phyloP scores from a whole-genome alignment of 2,797 vertebrate genomes.

The Lepilemur septentrionalis region DNA sequence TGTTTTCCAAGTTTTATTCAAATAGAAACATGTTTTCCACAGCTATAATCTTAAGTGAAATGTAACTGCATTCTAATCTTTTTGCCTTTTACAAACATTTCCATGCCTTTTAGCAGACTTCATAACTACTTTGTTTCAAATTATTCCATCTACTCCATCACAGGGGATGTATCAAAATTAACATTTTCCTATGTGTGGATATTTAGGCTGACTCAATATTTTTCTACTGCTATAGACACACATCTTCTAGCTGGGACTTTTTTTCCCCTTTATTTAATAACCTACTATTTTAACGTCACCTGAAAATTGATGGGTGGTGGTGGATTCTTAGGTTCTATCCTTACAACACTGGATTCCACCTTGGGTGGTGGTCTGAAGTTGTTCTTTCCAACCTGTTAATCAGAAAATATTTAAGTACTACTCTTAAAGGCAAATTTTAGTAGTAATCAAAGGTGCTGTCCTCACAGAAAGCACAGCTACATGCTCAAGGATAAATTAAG shows the following conservation, averaged over 20 bases:
- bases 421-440: conserved; percentile 30
- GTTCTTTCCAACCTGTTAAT: conserved; percentile 94
- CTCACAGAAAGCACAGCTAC: neutral
- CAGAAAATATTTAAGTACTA: conserved; percentile 54
- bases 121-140: neutral
- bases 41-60: neutral
- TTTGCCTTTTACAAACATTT: neutral
- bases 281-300: conserved; percentile 84
- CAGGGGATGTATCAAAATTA: neutral
- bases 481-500: neutral
- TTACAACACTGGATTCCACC: conserved; percentile 98
- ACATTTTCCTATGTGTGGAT: neutral
- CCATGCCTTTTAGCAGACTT: neutral
- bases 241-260: neutral
- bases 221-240: neutral
- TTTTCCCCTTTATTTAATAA: neutral
- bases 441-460: conserved; percentile 38
- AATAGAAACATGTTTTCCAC: neutral
- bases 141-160: neutral
- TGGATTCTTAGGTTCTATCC: conserved; percentile 98
- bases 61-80: neutral
- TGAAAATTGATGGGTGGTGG: conserved; percentile 98
- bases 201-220: neutral
- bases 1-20: conserved; percentile 39
- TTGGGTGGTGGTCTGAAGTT: conserved; percentile 98